Evolutionary conservation across 1,140 invertebrate species (phyloP), one percentile per base, ranked within the genome.

Genomic region (Scaptomyza hsui): DNA sequence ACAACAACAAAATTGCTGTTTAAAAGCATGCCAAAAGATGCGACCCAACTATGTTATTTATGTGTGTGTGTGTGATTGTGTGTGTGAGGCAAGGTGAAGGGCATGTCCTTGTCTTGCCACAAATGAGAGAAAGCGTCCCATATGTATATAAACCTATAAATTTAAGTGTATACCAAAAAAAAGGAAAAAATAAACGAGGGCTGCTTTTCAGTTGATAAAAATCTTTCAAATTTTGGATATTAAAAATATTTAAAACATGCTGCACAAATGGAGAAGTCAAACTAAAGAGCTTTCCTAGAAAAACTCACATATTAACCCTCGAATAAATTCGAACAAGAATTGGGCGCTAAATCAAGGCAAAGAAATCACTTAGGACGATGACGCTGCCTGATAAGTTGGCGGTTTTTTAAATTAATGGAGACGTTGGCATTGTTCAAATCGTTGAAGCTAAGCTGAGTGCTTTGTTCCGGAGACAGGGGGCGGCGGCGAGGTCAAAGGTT

Each of bases 381-480:
- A 86, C 77, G 71, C 56, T 57, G 60, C 72, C 69, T 81, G 77
- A 86, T 86, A 86, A 72, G 77, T 88, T 86, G 82, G 65, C 61
- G 77, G 77, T 81, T 86, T 86, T 79, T 78, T 29, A 88, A 85
- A 86, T 85, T 85, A 85, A 85, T 85, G 81, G 82, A 85, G 73
- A 70, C 49, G 61, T 83, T 72, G 15, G 78, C 59, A 70, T 57
- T 73, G 57, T 48, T 53, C 47, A 45, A 37, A 47, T 44, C 41
- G 49, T 29, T 32, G 21, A 29, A 57, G 64, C 42, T 39, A 56
- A 52, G 35, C 26, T 37, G 39, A 52, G 21, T 62, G 48, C 26
- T 49, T 49, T 29, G 24, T 47, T 24, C 5, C n/a, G 6, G 19
- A n/a, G 21, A 4, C 9, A 7, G 21, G 3, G 13, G 4, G n/a